These are phyloP conservation scores for Tetraodon nigroviridis DNA, from an alignment of 2,113 vertebrate genomes.

Conservation along the genomic window DNA sequence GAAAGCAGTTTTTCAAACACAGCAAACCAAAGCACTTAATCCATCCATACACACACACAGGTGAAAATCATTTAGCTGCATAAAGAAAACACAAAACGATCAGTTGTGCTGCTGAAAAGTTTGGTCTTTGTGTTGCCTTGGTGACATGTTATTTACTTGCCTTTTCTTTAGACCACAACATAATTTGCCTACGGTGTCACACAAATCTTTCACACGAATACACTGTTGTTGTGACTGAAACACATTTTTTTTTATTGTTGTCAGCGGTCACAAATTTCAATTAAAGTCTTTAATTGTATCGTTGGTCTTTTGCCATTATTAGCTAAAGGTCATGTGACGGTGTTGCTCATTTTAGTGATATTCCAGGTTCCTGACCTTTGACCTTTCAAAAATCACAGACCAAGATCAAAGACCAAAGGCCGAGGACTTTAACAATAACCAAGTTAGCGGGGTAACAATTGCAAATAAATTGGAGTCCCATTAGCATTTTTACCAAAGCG, in stretches of 20 bases:
- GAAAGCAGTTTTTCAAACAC: conserved; percentile 8
- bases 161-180: conserved; percentile 29
- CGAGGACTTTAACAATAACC: too few relatives aligned
- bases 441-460: too few relatives aligned
- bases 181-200: conserved; percentile 20
- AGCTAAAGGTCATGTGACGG: too few relatives aligned
- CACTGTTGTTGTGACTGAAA: conserved; percentile 32
- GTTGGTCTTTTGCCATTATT: conserved; percentile 15
- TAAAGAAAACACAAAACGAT: too few relatives aligned
- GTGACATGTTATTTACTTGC: conserved; percentile 26
- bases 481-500: too few relatives aligned
- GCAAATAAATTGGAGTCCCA: too few relatives aligned
- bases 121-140: conserved; percentile 11
- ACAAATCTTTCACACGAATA: conserved; percentile 9
- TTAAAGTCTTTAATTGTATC: conserved; percentile 60
- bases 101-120: too few relatives aligned
- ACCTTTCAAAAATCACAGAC: too few relatives aligned
- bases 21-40: conserved; percentile 44
- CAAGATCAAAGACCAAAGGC: too few relatives aligned
- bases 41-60: conserved; percentile 1
- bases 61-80: not conserved
- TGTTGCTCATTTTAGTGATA: too few relatives aligned
- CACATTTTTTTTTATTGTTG: conserved; percentile 18
- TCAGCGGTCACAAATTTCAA: conserved; percentile 57
- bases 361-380: too few relatives aligned